Evolutionary conservation across 1,140 invertebrate species (phyloP), one percentile per base, ranked within the genome.

Genomic region (Trichonephila clavata): DNA sequence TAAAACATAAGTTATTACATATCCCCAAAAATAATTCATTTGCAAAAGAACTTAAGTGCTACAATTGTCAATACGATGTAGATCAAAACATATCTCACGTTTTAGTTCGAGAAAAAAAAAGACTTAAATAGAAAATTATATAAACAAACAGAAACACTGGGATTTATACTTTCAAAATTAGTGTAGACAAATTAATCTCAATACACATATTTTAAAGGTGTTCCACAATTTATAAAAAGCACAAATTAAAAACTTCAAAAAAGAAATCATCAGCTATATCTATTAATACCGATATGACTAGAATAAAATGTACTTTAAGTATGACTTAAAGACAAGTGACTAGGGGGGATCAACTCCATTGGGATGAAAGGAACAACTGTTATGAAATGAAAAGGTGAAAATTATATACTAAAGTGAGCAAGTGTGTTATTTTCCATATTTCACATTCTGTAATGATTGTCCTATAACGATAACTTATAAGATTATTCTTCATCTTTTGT

Each of bases 231-330:
- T 59, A 84, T 21, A 87, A 63, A 87, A 63, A 87, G 86, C 18
- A 43, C 5, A 87, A 1, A 87, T 87, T 60, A 63, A 87, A 83
- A 83, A 83, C 21, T 83, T 20, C 50, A 57, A 83, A 43, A 77
- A 84, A 14, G 43, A 80, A 80, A 80, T 24, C 57, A 84, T 84
- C 27, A 81, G 50, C 50, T 32, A 60, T 39, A 57, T n/a, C 68
- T 90, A 81, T 90, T 90, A 81, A 90, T 90, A 90, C 68, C 63
- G 68, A 60, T 20, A 90, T 90, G 89, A 90, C 89, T 90, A 90
- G 89, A 90, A 90, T 80, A 90, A 90, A 90, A 71, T 68, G 24
- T 39, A 27, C 71, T 59, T 32, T 39, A 81, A 80, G 57, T 90
- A 6, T 60, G 57, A 81, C 89, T 90, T 90, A 90, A 80, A 90